Percentiles rank a stretch among this genome's conserved stretches.
Evolutionary conservation across 2,797 vertebrate species (phyloP).

Genomic region (Diglossa cyanea): DNA sequence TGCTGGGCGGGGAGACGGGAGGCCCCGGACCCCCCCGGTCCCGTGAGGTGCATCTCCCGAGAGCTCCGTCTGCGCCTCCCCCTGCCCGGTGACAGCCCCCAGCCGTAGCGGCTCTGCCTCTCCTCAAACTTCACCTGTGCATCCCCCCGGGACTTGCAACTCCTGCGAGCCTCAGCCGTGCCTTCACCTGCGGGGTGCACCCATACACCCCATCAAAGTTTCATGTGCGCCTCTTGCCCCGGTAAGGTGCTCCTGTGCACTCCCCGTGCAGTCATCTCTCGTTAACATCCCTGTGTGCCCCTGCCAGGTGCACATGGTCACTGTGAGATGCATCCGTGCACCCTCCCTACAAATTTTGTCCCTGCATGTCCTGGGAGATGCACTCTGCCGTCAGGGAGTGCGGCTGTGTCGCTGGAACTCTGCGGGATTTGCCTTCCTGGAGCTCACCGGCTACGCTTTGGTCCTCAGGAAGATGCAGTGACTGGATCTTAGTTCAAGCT

Average conservation of each 20-base stretch:
- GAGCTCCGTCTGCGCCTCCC: background rate
- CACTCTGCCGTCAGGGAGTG: accelerated
- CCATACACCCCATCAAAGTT: background rate
- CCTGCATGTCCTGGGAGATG: background rate
- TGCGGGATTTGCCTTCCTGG: background rate
- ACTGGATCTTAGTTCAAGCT: background rate
- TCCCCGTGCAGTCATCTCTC: background rate
- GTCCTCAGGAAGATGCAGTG: background rate
- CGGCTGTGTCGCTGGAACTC: background rate
- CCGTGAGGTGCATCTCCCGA: background rate
- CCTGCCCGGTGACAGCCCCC: background rate
- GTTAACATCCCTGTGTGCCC: background rate
- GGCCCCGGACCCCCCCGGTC: background rate
- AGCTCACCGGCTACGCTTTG: accelerated
- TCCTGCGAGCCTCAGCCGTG: background rate
- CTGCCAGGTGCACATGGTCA: background rate
- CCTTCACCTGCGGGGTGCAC: background rate
- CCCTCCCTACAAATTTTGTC: background rate
- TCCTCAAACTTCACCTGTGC: background rate
- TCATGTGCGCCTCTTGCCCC: background rate
- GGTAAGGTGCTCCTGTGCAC: background rate
- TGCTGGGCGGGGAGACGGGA: background rate
- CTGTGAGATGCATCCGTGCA: background rate
- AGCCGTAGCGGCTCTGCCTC: too few species aligned
- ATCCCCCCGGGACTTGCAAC: background rate